Evolutionary conservation across 1,140 invertebrate genomes (phyloP).

Genomic region (Acromyrmex charruanus): DNA sequence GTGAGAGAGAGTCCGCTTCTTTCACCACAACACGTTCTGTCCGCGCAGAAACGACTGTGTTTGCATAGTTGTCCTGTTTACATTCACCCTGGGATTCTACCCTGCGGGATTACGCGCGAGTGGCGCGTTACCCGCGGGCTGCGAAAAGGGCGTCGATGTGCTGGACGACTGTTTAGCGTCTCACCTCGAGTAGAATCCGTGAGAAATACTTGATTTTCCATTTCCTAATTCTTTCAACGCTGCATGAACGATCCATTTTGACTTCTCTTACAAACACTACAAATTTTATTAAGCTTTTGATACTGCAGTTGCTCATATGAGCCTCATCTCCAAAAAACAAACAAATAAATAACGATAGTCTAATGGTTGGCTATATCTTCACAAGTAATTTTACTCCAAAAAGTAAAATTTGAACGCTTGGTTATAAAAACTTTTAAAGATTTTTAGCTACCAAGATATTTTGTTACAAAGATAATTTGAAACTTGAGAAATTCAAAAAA

Average conservation of each 20-base stretch:
- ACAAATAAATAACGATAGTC: constrained; percentile 2
- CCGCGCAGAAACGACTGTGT: constrained; percentile 33
- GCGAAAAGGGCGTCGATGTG: constrained; percentile 52
- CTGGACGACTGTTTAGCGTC: constrained; percentile 29
- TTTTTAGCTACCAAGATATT: neutral
- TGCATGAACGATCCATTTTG: constrained; percentile 17
- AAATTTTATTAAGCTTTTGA: constrained; percentile 12
- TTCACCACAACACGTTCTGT: constrained; percentile 50
- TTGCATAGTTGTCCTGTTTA: constrained; percentile 64
- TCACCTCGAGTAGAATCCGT: constrained; percentile 18
- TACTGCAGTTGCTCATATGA: neutral
- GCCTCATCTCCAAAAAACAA: neutral
- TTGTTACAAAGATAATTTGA: neutral
- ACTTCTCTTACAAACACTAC: neutral
- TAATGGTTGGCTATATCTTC: neutral
- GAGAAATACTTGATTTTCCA: constrained; percentile 24
- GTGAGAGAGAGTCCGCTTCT: constrained; percentile 30
- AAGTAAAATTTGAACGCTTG: neutral
- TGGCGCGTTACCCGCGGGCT: constrained; percentile 54
- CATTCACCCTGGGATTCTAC: constrained; percentile 45
- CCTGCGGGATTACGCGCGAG: constrained; percentile 57
- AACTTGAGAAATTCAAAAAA: neutral
- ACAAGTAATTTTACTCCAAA: neutral
- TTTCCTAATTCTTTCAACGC: neutral
- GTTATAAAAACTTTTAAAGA: neutral